These are phyloP conservation scores for Saimiri boliviensis DNA, from an alignment of 2,113 vertebrate genomes.

Conservation along the genomic window DNA sequence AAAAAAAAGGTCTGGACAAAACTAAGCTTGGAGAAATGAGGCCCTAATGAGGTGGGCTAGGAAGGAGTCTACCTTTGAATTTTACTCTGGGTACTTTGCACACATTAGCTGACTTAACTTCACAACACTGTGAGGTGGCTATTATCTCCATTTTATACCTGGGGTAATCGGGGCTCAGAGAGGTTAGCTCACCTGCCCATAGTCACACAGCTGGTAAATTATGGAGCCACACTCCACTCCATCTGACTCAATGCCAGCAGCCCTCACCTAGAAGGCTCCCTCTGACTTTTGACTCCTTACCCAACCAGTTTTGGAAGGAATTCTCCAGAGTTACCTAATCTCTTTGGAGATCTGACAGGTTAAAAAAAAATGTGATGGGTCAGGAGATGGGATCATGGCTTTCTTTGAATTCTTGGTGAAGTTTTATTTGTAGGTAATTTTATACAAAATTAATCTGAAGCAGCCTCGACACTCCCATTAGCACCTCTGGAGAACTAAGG, in stretches of 20 bases:
- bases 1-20: neutral
- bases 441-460: neutral
- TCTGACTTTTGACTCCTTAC: neutral
- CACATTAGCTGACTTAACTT: neutral
- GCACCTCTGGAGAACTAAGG: neutral
- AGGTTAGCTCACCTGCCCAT: neutral
- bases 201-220: neutral
- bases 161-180: neutral
- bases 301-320: neutral
- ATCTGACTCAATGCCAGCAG: neutral
- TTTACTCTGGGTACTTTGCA: neutral
- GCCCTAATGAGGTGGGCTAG: neutral
- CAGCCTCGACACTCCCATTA: neutral
- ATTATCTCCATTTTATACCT: neutral
- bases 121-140: neutral
- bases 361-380: neutral
- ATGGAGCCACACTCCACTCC: neutral
- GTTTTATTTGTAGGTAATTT: neutral
- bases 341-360: neutral
- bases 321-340: neutral
- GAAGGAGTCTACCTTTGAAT: neutral
- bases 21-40: neutral
- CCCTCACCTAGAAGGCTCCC: neutral
- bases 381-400: neutral
- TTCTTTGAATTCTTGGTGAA: conserved; percentile 34